phyloP scores from a whole-genome alignment of 2,888 invertebrate species.

The Zelleria hepariella region DNA sequence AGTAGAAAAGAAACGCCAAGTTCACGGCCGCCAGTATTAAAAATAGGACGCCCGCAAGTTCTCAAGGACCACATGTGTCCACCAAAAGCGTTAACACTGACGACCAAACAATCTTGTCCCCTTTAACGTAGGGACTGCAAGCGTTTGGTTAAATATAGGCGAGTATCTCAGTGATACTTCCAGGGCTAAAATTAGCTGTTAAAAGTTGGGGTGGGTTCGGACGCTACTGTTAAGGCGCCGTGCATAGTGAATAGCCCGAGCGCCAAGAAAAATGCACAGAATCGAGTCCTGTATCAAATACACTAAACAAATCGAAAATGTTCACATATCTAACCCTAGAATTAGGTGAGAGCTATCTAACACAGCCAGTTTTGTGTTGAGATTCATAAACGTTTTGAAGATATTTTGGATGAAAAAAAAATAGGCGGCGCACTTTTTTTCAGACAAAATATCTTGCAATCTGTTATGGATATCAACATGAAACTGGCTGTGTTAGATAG shows the following conservation, averaged over 20 bases:
- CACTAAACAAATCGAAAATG: no score
- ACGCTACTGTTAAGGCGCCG: not conserved
- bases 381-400: no score
- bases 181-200: slow-evolving; percentile 26
- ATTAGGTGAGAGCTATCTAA: no score
- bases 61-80: not conserved
- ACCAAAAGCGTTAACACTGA: not conserved
- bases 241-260: not conserved
- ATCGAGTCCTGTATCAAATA: no score
- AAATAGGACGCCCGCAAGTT: not conserved
- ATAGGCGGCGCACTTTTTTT: no score
- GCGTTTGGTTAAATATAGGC: not conserved
- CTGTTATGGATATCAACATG: no score
- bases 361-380: no score
- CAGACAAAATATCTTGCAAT: no score
- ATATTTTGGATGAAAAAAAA: no score
- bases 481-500: no score
- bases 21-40: not conserved
- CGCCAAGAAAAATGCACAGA: no score
- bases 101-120: not conserved
- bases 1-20: not conserved
- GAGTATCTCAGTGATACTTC: not conserved
- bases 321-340: no score
- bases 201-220: slow-evolving; percentile 36
- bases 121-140: not conserved